Evolutionary conservation across 2,888 invertebrate genomes (phyloP), one percentile per base, ranked within the genome.

Genomic region (Fabriciana adippe): DNA sequence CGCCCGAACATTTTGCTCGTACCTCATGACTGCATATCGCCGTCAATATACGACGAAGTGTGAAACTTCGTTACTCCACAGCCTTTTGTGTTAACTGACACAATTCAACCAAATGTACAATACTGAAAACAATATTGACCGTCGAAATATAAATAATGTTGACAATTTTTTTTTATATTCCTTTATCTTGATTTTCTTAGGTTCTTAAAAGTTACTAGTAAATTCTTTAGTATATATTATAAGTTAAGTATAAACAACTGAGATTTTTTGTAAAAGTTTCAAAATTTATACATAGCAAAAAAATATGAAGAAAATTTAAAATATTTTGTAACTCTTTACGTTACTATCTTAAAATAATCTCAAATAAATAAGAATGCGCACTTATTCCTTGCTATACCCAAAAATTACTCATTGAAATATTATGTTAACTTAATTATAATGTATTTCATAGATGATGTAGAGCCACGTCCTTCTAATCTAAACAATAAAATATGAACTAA

Each of bases 31-130:
- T 54, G 47, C 55, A 64, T 64, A 53, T 62, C 31, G 41, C 26
- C 54, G 50, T 54, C 45, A 55, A 57, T 65, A 53, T 53, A 64
- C 56, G 50, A 56, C 48, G 51, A 61, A 57, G 50, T 57, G 51
- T 64, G 56, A 64, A 57, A 64, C 51, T 64, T 64, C 51, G 51
- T 64, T 64, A 64, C 57, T 59, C 21, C 31, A 50, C 35, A 15
- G 47, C 57, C 65, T 57, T 59, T 65, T 57, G 57, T 65, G 57
- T 59, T 59, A 59, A 53, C 59, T 65, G 57, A 59, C 59, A 48
- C 21, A 59, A 51, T 66, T 66, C 21, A n/a, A 55, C 18, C 55
- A 26, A 55, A 41, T n/a, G 14, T 50, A 35, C 26, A 16, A 67
- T 51, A 57, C 26, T 35, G 54, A 47, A 64, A 16, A 53, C 57